phyloP scores from a whole-genome alignment of 2,888 invertebrate genomes.

The Agelastica alni region DNA sequence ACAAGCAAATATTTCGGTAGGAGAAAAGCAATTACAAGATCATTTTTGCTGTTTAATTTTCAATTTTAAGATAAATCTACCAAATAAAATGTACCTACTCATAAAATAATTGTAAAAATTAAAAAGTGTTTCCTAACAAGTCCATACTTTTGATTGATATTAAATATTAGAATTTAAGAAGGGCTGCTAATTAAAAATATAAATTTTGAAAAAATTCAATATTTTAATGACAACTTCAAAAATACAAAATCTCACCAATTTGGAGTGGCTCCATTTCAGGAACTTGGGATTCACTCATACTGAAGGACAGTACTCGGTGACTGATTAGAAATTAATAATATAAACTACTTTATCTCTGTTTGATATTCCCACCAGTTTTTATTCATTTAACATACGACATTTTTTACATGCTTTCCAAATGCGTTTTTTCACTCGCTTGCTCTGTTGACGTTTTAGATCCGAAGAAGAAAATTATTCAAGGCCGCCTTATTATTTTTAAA shows the following conservation, averaged over 20 bases:
- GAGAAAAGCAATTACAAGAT: too few species aligned
- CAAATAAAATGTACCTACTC: too few species aligned
- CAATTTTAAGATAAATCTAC: too few species aligned
- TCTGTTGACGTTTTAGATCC: not conserved
- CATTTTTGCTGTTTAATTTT: too few species aligned
- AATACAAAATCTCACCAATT: conserved; percentile 5
- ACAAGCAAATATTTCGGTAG: too few species aligned
- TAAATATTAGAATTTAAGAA: not conserved
- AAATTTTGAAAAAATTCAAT: not conserved
- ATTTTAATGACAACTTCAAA: not conserved
- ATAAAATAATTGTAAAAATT: not conserved
- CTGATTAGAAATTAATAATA: conserved; percentile 1
- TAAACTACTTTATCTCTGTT: not conserved
- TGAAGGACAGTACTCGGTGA: not conserved
- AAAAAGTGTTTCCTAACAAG: not conserved
- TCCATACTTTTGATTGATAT: not conserved
- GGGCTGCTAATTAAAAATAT: not conserved
- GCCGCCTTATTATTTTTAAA: not conserved
- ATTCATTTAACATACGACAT: not conserved
- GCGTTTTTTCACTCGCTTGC: not conserved
- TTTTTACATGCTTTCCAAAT: not conserved
- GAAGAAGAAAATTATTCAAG: not conserved
- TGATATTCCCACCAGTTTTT: conserved; percentile 18
- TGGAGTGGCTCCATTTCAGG: conserved; percentile 5
- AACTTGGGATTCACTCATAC: conserved; percentile 16